Evolutionary conservation across 1,140 invertebrate species (phyloP).

Genomic region (Bombyx mandarina): DNA sequence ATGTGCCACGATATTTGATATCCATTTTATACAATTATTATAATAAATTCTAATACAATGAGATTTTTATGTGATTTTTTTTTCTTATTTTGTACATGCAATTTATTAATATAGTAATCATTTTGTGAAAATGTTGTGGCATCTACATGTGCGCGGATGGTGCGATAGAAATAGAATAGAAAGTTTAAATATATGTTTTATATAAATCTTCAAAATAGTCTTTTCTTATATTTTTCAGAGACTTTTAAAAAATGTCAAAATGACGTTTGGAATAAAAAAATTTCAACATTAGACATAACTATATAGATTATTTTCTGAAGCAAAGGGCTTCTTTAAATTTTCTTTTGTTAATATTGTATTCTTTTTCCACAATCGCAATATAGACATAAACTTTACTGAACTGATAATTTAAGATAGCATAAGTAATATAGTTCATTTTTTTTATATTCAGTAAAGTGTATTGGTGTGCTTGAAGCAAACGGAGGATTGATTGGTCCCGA

Average conservation of each 20-base stretch:
- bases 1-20: constrained; percentile 42
- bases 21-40: constrained; percentile 20
- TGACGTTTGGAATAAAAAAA: too few relatives aligned
- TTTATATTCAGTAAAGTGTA: constrained; percentile 35
- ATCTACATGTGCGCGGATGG: constrained; percentile 20
- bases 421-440: constrained; percentile 27
- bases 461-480: constrained; percentile 20
- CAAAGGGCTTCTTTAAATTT: too few relatives aligned
- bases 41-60: constrained; percentile 16
- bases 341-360: background rate
- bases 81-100: constrained; percentile 12
- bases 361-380: constrained; percentile 3
- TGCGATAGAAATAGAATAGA: too few relatives aligned
- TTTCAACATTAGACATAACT: too few relatives aligned
- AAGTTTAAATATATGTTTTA: too few relatives aligned
- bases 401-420: constrained; percentile 48
- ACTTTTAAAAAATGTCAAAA: too few relatives aligned
- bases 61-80: constrained; percentile 26
- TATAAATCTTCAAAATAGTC: too few relatives aligned
- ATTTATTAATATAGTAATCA: constrained; percentile 20
- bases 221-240: too few relatives aligned
- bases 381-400: constrained; percentile 44
- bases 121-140: constrained; percentile 24
- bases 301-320: too few relatives aligned
- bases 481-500: constrained; percentile 37